phyloP scores from a whole-genome alignment of 2,797 vertebrate species.

The Pipistrellus pygmaeus region DNA sequence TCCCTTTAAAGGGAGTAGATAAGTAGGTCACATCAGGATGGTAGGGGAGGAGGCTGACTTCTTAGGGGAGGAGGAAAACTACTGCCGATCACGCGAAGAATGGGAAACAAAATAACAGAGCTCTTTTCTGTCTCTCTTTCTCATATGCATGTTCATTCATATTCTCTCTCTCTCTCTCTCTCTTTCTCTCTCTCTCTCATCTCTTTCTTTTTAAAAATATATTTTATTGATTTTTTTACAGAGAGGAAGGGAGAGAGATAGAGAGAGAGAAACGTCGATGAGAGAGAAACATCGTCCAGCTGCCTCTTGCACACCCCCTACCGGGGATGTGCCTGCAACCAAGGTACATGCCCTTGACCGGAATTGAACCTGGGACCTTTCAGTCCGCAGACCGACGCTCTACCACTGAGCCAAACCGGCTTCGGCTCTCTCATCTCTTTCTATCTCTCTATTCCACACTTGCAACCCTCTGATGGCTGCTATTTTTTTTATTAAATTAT shows the following conservation, averaged over 20 bases:
- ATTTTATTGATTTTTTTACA: no score
- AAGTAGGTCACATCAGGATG: conserved; percentile 80
- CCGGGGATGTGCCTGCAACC: no score
- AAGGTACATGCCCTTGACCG: no score
- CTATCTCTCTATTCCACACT: neutral
- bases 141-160: neutral
- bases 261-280: no score
- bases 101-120: conserved; percentile 56
- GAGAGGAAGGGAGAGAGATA: no score
- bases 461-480: neutral
- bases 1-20: conserved; percentile 75
- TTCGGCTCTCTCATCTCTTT: neutral
- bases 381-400: no score
- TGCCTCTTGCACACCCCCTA: no score
- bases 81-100: conserved; percentile 54
- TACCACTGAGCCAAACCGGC: no score
- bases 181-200: neutral
- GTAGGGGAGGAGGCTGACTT: conserved; percentile 47
- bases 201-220: no score
- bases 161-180: neutral
- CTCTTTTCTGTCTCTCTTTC: conserved; percentile 8
- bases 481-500: neutral
- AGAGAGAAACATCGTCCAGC: no score
- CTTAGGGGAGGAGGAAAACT: conserved; percentile 61
- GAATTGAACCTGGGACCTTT: no score